Evolutionary conservation across 37 sponge, comb jelly and placozoan genomes (phyloP).

Genomic region (Aplysina aerophoba): DNA sequence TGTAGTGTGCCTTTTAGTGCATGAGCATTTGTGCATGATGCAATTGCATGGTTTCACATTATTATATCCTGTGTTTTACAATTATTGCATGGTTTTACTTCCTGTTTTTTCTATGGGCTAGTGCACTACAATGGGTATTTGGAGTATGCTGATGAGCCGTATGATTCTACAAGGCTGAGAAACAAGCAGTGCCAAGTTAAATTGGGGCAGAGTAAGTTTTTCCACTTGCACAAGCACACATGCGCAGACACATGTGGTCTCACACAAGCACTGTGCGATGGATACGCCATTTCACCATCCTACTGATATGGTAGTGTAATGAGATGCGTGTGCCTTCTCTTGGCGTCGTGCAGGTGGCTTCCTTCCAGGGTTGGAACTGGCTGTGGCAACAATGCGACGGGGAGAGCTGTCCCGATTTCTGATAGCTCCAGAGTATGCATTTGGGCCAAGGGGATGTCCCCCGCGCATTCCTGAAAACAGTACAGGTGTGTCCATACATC

Average conservation of each 20-base stretch:
- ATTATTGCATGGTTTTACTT: no score
- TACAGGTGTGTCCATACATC: slow-evolving; percentile 58
- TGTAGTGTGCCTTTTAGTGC: no score
- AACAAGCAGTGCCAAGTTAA: slow-evolving; percentile 66
- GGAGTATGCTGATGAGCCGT: slow-evolving; percentile 93
- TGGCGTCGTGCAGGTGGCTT: slow-evolving; percentile 44
- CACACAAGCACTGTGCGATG: no score
- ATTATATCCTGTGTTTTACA: no score
- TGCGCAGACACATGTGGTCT: neutral
- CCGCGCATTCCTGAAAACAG: slow-evolving; percentile 92
- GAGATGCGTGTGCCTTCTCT: neutral
- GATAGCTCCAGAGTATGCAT: slow-evolving; percentile 74
- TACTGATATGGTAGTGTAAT: no score
- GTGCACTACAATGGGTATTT: slow-evolving; percentile 98
- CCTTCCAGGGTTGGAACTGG: slow-evolving; percentile 80
- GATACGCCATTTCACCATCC: no score
- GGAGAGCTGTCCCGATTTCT: slow-evolving; percentile 86
- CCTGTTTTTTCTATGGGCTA: slow-evolving; percentile 21
- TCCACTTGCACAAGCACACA: neutral
- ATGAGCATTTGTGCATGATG: no score
- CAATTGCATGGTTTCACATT: no score
- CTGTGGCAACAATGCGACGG: slow-evolving; percentile 77
- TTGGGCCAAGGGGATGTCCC: slow-evolving; percentile 91
- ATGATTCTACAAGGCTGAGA: slow-evolving; percentile 90
- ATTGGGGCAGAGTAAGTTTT: slow-evolving; percentile 70